Evolutionary conservation across 2,113 vertebrate species (phyloP).

Genomic region (Rhinolophus sinicus): DNA sequence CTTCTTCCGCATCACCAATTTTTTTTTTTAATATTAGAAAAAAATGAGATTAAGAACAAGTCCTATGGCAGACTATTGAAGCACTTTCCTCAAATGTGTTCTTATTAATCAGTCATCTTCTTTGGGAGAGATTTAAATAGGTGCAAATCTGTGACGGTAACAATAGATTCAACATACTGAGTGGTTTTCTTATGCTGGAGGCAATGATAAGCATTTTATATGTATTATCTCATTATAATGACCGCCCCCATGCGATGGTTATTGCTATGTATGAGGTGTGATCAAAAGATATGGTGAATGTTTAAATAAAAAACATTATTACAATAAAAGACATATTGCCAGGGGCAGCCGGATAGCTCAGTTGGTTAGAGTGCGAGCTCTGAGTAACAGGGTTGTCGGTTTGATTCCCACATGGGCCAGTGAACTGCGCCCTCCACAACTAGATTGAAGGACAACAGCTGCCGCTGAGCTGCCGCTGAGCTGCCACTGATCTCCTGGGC

Average conservation of each 20-base stretch:
- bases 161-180: not conserved
- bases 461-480: too few relatives aligned
- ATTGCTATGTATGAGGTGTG: not conserved
- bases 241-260: not conserved
- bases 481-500: too few relatives aligned
- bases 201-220: not conserved
- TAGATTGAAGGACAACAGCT: too few relatives aligned
- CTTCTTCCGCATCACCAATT: not conserved
- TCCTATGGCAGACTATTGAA: not conserved
- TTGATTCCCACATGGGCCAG: too few relatives aligned
- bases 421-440: too few relatives aligned
- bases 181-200: not conserved
- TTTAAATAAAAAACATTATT: too few relatives aligned
- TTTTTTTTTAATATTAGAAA: conserved; percentile 6
- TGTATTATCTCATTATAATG: not conserved
- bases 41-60: not conserved
- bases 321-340: too few relatives aligned
- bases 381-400: too few relatives aligned
- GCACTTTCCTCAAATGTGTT: not conserved
- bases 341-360: too few relatives aligned
- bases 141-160: not conserved
- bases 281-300: too few relatives aligned
- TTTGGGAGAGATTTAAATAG: not conserved
- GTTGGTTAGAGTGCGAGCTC: too few relatives aligned
- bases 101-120: not conserved